Evolutionary conservation across 2,113 vertebrate species (phyloP), one percentile per base, ranked within the genome.

Genomic region (Cervus canadensis): DNA sequence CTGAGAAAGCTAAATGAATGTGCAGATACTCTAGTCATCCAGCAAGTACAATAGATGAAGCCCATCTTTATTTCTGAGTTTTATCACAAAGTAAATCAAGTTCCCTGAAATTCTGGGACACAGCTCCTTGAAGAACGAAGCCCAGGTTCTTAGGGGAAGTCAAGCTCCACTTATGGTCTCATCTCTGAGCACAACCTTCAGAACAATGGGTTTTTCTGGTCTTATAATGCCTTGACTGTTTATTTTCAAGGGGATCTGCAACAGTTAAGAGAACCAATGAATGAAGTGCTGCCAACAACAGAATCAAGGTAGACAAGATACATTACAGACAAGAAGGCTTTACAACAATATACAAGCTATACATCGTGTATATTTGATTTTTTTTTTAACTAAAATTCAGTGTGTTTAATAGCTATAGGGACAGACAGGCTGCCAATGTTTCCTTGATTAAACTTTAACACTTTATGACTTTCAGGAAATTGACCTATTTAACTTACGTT

Each of bases 191-290:
- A 94, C 91, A 85, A 89, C 16, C 97, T 92, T 98, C 87, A 98
- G 96, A 96, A 98, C n/a, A 87, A 97, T 94, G 71, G 97, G 95
- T 74, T 98, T 97, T 83, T 79, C 36, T 16, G 98, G 95, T 96
- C 0, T 87, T 95, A 94, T 19, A 36, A 98, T 2, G 96, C 64
- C 87, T 88, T 94, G 43, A 16, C 30, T 21, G 13, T 9, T 2
- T 15, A 97, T 23, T 94, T 96, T 97, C 94, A 98, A 12, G 40
- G 98, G 96, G 3, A n/a, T 43, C 91, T n/a, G 64, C 57, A 96
- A 95, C 67, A 97, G 64, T 83, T 3, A 0, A 64, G 89, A 95
- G 95, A 95, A 0, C 33, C 33, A 7, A 36, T 15, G 21, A 83
- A 8, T 36, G 81, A 54, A 54, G 33, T 50, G n/a, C 5, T 2